A percentile compares a stretch with the other conserved stretches of the same genome.
Conservation (phyloP, 64 coral and sea anemone genomes). For the Montipora foliosa region DNA sequence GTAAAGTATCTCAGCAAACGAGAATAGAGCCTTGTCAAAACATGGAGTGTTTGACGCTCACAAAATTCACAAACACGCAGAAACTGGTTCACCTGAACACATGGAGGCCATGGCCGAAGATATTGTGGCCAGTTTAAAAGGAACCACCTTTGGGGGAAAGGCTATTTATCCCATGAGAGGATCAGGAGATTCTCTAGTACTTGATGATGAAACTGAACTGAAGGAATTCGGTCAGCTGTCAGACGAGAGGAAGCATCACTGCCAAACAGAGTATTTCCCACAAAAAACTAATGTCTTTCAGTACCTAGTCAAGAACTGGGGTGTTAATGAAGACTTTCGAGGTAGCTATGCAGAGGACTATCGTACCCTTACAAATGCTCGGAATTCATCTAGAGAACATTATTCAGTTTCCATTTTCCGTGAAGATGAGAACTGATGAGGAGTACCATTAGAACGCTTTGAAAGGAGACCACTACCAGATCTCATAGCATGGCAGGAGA, state of each 20-base stretch:
- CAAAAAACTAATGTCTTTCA: conserved; percentile 19
- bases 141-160: neutral
- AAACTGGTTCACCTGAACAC: neutral
- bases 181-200: neutral
- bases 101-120: conserved; percentile 18
- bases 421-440: neutral
- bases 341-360: conserved; percentile 38
- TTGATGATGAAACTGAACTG: conserved; percentile 7
- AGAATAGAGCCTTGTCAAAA: neutral
- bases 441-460: neutral
- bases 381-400: no score
- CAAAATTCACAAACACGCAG: neutral
- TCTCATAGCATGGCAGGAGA: neutral
- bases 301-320: conserved; percentile 19
- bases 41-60: neutral
- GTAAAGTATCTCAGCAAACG: conserved; percentile 19
- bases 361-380: neutral
- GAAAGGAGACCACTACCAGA: conserved; percentile 41
- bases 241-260: neutral
- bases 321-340: neutral
- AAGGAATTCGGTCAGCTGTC: neutral
- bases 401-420: no score
- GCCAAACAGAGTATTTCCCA: neutral
- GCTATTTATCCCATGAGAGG: neutral
- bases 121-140: neutral